Evolutionary conservation across 2,888 invertebrate genomes (phyloP), one percentile per base, ranked within the genome.

Genomic region (Lepidocyrtoides sp.): DNA sequence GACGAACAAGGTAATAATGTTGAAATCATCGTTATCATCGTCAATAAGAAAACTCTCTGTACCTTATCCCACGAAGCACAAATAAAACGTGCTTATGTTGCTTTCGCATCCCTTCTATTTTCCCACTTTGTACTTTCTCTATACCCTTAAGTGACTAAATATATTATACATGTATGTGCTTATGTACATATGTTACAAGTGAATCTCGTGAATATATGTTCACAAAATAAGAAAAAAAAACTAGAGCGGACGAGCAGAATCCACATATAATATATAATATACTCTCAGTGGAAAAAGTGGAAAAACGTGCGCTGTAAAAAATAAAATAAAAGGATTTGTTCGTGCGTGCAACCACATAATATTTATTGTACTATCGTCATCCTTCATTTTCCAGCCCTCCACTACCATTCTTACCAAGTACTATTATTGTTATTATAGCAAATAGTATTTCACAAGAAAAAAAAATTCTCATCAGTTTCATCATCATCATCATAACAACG

Each of bases 31-130:
- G 20, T 41, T 10, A n/a, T 41, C 69, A 23, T 41, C 75, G 26
- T 26, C 75, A 51, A 26, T n/a, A 75, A 75, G 44, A 75, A 51
- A 23, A 75, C 23, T 26, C 17, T 48, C n/a, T 44, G 44, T 75
- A 26, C 75, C 75, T 75, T 75, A 14, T 48, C 75, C 75, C 51
- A 51, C 75, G 51, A 48, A 48, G 48, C 48, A 75, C 20, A 83
- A 89, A 83, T 89, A 89, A 89, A 90, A 83, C 84, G 89, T 90
- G 89, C 83, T 79, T 29, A 69, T 36, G 32, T 36, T 36, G 17
- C 36, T 4, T 36, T 69, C 14, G n/a, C n/a, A n/a, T 5, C 36
- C 36, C 36, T 36, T 17, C 51, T 17, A 51, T 23, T 48, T 66
- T 29, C 32, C 14, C 14, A 1, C 0, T 23, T 44, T 51, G n/a